phyloP scores from a whole-genome alignment of 1,140 invertebrate species.

The Caenorhabditis elegans region DNA sequence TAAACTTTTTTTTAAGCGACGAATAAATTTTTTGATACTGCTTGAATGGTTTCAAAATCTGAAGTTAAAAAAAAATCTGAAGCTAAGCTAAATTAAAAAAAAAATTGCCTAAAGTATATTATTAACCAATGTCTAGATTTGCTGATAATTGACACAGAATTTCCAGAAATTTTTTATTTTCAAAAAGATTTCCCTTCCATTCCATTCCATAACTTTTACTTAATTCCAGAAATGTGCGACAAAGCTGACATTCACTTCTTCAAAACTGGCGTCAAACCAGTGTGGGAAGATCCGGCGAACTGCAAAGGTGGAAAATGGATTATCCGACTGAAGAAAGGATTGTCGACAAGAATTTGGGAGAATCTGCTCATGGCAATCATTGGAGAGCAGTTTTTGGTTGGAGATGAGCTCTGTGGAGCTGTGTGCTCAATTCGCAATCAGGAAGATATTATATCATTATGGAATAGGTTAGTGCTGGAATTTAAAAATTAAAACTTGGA shows the following conservation, averaged over 20 bases:
- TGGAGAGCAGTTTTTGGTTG: constrained; percentile 67
- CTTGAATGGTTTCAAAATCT: too few relatives aligned
- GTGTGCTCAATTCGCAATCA: constrained; percentile 90
- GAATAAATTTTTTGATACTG: too few relatives aligned
- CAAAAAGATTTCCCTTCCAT: too few relatives aligned
- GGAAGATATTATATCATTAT: constrained; percentile 96
- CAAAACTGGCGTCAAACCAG: constrained; percentile 92
- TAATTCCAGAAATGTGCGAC: constrained; percentile 70
- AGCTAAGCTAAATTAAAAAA: too few relatives aligned
- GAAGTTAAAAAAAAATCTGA: too few relatives aligned
- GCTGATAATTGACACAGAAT: too few relatives aligned
- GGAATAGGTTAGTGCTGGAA: constrained; percentile 75
- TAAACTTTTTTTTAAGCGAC: too few relatives aligned
- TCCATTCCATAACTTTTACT: not conserved
- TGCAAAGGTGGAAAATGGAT: constrained; percentile 95
- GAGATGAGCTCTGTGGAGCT: constrained; percentile 95
- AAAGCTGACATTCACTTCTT: constrained; percentile 95
- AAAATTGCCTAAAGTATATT: too few relatives aligned
- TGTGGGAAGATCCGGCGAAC: constrained; percentile 81
- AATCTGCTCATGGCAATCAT: constrained; percentile 93
- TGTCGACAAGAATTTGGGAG: constrained; percentile 95
- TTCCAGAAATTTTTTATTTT: too few relatives aligned
- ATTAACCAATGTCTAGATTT: too few relatives aligned
- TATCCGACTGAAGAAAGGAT: constrained; percentile 74
- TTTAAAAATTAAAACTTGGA: too few relatives aligned